Evolutionary conservation across 2,797 vertebrate genomes (phyloP), one percentile per base, ranked within the genome.

Genomic region (Siniperca obscura): DNA sequence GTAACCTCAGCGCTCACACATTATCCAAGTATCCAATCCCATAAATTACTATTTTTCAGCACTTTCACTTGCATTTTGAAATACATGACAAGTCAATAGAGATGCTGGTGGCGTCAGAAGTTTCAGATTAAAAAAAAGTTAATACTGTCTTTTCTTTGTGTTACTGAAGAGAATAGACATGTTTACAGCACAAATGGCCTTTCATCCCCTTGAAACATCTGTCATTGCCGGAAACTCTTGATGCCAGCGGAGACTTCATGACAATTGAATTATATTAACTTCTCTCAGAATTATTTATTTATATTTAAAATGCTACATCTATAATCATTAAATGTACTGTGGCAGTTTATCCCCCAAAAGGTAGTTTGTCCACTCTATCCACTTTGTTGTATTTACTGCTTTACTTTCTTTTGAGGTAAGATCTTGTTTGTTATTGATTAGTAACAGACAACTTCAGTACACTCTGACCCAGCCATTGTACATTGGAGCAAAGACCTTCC

Each of bases 341-440:
- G 14, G 38, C 17, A 25, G 3, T 66, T 64, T 22, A 44, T n/a
- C 1, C 34, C 38, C 7, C 13, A 7, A 14, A 60, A 1, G 14
- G 19, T 5, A 27, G 3, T 57, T 9, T 66, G 40, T 65, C 42
- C 52, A 17, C 7, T 11, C 3, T 6, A 22, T 8, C 5, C 5
- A 34, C 62, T 42, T 60, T 46, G 40, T 65, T 68, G 44, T 25
- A 30, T 52, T 42, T 22, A 56, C 52, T 12, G 27, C 14, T 22
- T 19, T 57, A 55, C 2, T 69, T 74, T 53, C 55, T 25, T 46
- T 68, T 48, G 46, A 64, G 46, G 62, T 74, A 44, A 78, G n/a
- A 9, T 9, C 68, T 48, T 21, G 16, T 50, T 71, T 56, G 42
- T 27, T 75, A 69, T 69, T 76, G 74, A 85, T 83, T 42, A 48